phyloP scores from a whole-genome alignment of 1,140 invertebrate species.

The Argopecten irradians region DNA sequence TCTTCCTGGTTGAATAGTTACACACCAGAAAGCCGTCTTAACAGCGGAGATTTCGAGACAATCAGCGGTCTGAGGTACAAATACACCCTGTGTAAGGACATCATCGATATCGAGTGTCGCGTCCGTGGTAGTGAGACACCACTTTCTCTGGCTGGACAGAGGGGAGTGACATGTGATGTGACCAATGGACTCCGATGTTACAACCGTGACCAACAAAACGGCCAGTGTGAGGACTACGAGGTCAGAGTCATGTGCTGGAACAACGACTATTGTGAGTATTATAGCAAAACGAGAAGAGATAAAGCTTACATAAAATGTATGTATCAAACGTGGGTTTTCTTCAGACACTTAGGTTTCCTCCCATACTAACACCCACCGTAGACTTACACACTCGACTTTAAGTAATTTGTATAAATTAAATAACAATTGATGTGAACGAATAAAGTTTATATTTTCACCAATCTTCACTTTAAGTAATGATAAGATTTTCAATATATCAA shows the following conservation, averaged over 20 bases:
- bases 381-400: no score
- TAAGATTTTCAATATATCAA: no score
- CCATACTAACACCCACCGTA: no score
- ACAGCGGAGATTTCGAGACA: slow-evolving; percentile 74
- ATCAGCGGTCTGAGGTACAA: slow-evolving; percentile 61
- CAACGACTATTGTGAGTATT: slow-evolving; percentile 51
- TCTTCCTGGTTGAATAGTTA: slow-evolving; percentile 71
- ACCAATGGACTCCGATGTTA: slow-evolving; percentile 74
- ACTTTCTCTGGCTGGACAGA: slow-evolving; percentile 82
- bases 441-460: no score
- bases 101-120: slow-evolving; percentile 86
- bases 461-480: no score
- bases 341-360: no score
- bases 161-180: slow-evolving; percentile 71
- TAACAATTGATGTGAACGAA: no score
- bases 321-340: no score
- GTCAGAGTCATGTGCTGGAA: slow-evolving; percentile 66
- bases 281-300: no score
- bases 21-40: slow-evolving; percentile 46
- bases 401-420: no score
- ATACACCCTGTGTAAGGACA: slow-evolving; percentile 80
- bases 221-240: slow-evolving; percentile 65
- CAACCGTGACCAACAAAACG: slow-evolving; percentile 64
- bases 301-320: no score
- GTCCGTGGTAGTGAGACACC: slow-evolving; percentile 80